A percentile compares a stretch with the other conserved stretches of the same genome.
phyloP scores from a whole-genome alignment of 2,113 vertebrate genomes.

The Proterorhinus semilunaris region DNA sequence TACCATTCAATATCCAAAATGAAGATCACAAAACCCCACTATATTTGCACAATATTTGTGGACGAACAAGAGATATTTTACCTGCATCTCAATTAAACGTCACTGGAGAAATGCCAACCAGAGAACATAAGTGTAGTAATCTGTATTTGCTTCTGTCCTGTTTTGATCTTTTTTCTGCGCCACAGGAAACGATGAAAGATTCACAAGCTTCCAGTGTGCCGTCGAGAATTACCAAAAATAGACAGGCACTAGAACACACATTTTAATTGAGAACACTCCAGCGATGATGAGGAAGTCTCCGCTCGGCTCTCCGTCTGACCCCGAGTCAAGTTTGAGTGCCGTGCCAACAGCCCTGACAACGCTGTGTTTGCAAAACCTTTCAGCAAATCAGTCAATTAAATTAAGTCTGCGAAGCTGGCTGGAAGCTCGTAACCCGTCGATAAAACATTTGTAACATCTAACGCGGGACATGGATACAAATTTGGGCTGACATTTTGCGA shows the following conservation, averaged over 20 bases:
- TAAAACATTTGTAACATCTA: slow-evolving; percentile 19
- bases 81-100: too few species aligned
- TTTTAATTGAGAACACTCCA: not conserved
- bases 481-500: slow-evolving; percentile 5
- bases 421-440: not conserved
- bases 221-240: not conserved
- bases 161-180: not conserved
- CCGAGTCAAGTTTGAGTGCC: not conserved
- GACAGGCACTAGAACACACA: not conserved
- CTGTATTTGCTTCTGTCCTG: not conserved
- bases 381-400: slow-evolving; percentile 18
- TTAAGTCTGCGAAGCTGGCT: slow-evolving; percentile 11
- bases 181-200: not conserved
- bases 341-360: not conserved
- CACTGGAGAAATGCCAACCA: not conserved
- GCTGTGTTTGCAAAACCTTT: slow-evolving; percentile 8
- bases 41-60: too few species aligned
- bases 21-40: too few species aligned
- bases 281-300: not conserved
- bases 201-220: not conserved
- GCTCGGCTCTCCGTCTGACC: not conserved
- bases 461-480: not conserved
- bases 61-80: too few species aligned
- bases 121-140: not conserved
- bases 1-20: too few species aligned